Conservation (phyloP, 2,113 vertebrate species). For the Otus sunia region DNA sequence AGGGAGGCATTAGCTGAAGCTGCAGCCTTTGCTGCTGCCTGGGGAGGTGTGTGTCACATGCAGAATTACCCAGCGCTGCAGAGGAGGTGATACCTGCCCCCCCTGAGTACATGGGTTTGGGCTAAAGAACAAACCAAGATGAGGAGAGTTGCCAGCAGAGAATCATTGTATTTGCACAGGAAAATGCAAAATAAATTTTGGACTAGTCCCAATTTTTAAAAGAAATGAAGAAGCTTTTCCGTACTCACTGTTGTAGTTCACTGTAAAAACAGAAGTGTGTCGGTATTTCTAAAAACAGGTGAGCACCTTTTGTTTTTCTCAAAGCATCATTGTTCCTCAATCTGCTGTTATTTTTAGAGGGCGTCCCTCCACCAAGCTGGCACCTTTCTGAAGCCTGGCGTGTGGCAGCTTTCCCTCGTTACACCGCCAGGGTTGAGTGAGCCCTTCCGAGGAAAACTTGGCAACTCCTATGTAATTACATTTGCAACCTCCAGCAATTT, state of each 20-base stretch:
- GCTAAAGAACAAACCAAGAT: neutral
- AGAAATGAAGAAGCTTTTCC: neutral
- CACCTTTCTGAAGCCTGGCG: neutral
- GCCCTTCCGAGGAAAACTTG: neutral
- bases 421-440: neutral
- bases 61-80: neutral
- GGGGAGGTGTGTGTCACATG: rapidly evolving
- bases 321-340: neutral
- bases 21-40: neutral
- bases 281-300: neutral
- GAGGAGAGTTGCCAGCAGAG: neutral
- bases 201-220: neutral
- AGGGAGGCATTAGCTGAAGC: neutral
- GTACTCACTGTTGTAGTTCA: rapidly evolving
- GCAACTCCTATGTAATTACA: neutral
- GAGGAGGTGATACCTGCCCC: neutral
- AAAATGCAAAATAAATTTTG: neutral
- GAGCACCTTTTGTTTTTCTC: slow-evolving; percentile 22
- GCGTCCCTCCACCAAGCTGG: neutral
- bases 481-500: neutral
- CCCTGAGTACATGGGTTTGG: rapidly evolving
- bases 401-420: neutral
- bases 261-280: neutral
- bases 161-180: neutral
- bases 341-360: slow-evolving; percentile 15